Percentiles rank a stretch among this genome's conserved stretches.
phyloP scores from a whole-genome alignment of 1,140 invertebrate species.

The Drosophila carrolli region DNA sequence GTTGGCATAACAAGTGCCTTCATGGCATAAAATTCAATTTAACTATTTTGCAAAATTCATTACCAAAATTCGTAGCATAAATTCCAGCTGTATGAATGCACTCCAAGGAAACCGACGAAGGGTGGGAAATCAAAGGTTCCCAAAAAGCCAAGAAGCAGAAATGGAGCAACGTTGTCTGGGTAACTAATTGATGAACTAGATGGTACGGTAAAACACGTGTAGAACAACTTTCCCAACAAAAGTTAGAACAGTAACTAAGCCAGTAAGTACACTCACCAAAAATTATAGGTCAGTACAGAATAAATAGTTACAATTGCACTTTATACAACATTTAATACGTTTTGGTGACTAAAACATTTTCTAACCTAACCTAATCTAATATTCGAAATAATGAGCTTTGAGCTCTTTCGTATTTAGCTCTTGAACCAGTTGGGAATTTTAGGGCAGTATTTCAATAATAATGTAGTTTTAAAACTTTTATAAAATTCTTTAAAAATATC shows the following conservation, averaged over 20 bases:
- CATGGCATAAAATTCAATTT: constrained; percentile 68
- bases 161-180: constrained; percentile 70
- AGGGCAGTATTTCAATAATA: too few species aligned
- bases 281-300: too few species aligned
- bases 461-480: too few species aligned
- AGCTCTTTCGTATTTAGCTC: too few species aligned
- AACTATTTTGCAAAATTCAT: constrained; percentile 70
- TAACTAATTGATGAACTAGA: constrained; percentile 71
- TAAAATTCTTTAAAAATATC: too few species aligned
- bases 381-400: too few species aligned
- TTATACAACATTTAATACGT: too few species aligned
- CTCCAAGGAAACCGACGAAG: neutral
- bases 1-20: constrained; percentile 55
- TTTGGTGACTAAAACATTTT: too few species aligned
- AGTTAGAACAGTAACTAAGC: constrained; percentile 26
- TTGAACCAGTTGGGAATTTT: too few species aligned
- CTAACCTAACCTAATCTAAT: too few species aligned
- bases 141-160: constrained; percentile 28
- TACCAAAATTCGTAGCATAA: constrained; percentile 51
- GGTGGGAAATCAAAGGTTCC: constrained; percentile 14
- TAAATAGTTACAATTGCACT: too few species aligned
- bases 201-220: constrained; percentile 44
- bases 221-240: constrained; percentile 40
- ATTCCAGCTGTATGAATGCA: constrained; percentile 44
- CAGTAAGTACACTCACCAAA: constrained; percentile 17